Percentiles rank a stretch among this genome's conserved stretches.
phyloP scores from a whole-genome alignment of 1,140 invertebrate species.

The Goniozus legneri region DNA sequence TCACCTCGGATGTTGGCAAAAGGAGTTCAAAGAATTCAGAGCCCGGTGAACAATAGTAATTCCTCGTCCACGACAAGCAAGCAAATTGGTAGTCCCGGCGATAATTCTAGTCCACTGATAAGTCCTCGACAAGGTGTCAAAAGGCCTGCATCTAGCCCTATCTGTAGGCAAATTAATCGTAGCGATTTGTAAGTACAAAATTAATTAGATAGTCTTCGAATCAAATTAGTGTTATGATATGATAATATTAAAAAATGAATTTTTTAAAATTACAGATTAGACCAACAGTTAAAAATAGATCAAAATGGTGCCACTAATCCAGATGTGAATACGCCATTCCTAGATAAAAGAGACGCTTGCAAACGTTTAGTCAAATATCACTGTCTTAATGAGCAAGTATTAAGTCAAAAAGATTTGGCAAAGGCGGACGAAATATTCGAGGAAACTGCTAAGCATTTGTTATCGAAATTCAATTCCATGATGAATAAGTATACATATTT shows the following conservation, averaged over 20 bases:
- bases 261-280: conserved; percentile 55
- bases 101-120: conserved; percentile 21
- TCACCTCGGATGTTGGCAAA: conserved; percentile 39
- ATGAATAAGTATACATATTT: conserved; percentile 76
- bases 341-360: conserved; percentile 71
- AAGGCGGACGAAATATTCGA: conserved; percentile 78
- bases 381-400: conserved; percentile 69
- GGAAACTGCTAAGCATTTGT: conserved; percentile 66
- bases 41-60: conserved; percentile 26
- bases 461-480: conserved; percentile 73
- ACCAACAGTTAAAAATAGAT: conserved; percentile 75
- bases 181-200: conserved; percentile 41
- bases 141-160: conserved; percentile 44
- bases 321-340: conserved; percentile 74
- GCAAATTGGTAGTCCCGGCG: conserved; percentile 33
- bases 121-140: conserved; percentile 46
- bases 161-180: conserved; percentile 43
- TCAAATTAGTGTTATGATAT: too few relatives aligned
- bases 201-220: not conserved
- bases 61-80: conserved; percentile 28
- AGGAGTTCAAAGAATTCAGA: conserved; percentile 33
- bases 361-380: conserved; percentile 79
- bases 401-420: conserved; percentile 64
- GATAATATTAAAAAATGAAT: too few relatives aligned
- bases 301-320: conserved; percentile 74